Percentiles rank a stretch among this genome's conserved stretches.
phyloP scores from a whole-genome alignment of 2,888 invertebrate species.

The Clivina fossor region DNA sequence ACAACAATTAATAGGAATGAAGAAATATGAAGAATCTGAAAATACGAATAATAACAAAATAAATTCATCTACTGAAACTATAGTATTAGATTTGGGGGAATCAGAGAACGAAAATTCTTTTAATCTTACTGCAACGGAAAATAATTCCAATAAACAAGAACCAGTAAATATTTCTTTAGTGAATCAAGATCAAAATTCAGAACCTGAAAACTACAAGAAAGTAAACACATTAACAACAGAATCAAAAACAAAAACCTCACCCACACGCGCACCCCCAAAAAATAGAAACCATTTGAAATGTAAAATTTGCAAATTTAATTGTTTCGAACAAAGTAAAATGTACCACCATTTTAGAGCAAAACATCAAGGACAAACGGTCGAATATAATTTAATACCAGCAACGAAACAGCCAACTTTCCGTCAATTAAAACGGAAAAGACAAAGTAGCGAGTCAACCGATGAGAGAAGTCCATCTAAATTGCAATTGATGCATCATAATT shows the following conservation, averaged over 20 bases:
- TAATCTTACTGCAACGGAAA: neutral
- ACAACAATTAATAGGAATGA: slow-evolving; percentile 28
- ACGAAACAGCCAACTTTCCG: neutral
- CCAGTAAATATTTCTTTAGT: neutral
- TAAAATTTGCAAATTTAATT: slow-evolving; percentile 50
- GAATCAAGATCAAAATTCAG: too few relatives aligned
- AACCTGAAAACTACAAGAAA: too few relatives aligned
- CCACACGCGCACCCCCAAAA: too few relatives aligned
- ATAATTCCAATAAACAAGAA: neutral
- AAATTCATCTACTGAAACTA: slow-evolving; percentile 10
- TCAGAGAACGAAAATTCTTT: neutral
- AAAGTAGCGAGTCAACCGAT: slow-evolving; percentile 28
- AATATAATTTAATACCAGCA: neutral
- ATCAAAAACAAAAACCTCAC: slow-evolving; percentile 8
- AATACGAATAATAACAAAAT: slow-evolving; percentile 36
- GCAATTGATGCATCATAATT: too few relatives aligned
- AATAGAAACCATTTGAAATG: too few relatives aligned
- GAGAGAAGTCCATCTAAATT: too few relatives aligned
- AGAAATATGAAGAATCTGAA: too few relatives aligned
- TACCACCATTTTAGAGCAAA: slow-evolving; percentile 48
- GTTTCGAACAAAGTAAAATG: slow-evolving; percentile 44
- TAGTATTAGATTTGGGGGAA: neutral
- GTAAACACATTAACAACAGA: too few relatives aligned
- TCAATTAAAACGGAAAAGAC: slow-evolving; percentile 15
- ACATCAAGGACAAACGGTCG: slow-evolving; percentile 25